Percentiles rank a stretch among this genome's conserved stretches.
Evolutionary conservation across 2,113 vertebrate genomes (phyloP).

Genomic region (Rhizomys pruinosus): DNA sequence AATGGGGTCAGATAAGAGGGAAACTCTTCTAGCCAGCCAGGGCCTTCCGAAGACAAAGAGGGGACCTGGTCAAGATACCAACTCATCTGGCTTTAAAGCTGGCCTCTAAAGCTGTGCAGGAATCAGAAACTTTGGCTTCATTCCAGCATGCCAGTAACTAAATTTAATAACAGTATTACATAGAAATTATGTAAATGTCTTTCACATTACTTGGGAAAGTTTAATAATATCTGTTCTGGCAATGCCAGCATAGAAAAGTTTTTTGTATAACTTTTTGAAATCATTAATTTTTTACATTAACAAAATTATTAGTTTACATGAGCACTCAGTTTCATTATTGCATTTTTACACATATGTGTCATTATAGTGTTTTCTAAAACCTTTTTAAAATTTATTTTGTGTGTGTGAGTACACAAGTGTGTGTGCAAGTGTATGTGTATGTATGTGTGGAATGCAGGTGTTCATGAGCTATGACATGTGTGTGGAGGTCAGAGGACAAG

Average conservation of each 20-base stretch:
- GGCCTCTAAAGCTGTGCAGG: neutral
- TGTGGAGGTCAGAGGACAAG: too few species aligned
- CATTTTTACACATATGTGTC: too few species aligned
- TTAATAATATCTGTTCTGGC: neutral
- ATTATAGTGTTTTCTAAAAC: too few species aligned
- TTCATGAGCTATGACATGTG: too few species aligned
- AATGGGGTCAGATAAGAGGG: neutral
- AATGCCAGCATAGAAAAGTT: neutral
- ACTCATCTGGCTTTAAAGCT: neutral
- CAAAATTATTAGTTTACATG: too few species aligned
- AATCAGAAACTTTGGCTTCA: neutral
- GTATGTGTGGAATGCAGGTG: too few species aligned
- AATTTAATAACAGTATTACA: neutral
- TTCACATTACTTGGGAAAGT: neutral
- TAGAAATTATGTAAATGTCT: slow-evolving; percentile 2
- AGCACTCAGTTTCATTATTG: too few species aligned
- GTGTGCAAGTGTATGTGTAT: too few species aligned
- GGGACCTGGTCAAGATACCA: neutral
- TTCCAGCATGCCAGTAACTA: neutral
- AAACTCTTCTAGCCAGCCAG: neutral
- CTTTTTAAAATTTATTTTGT: too few species aligned
- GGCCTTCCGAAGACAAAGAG: neutral
- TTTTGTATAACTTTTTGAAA: neutral
- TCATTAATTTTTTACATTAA: too few species aligned
- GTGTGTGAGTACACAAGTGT: too few species aligned